Evolutionary conservation across 2,888 invertebrate species (phyloP), one percentile per base, ranked within the genome.

Genomic region (Caenorhabditis drosophilae): DNA sequence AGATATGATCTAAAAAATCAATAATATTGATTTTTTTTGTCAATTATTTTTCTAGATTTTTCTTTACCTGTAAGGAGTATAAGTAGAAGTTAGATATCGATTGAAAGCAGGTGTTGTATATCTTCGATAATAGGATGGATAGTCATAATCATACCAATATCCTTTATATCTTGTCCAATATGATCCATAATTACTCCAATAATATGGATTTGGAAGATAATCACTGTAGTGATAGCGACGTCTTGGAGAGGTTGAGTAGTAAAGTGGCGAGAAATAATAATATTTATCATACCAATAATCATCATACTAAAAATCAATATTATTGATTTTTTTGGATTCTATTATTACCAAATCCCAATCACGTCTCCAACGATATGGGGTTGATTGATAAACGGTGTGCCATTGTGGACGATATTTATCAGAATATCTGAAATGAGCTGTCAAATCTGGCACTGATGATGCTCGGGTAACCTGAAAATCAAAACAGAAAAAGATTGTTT

Each of bases 91-190:
- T 47, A 78, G 57, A 38, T 75, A 75, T 38, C 62, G 48, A 26
- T 58, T 67, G 67, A 63, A 75, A n/a, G 68, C 53, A 2, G 71
- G 45, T 53, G 61, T 70, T 42, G 66, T 63, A 51, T 67, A 72
- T 25, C 77, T 72, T 48, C 76, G 71, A 57, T 78, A 75, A 60
- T 70, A 73, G 40, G 63, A 70, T 36, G 78, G 78, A 46, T 76
- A 75, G 66, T 76, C 75, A 58, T 78, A 73, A 71, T 79, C 77
- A 55, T 78, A 76, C 78, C 67, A 71, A 54, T 80, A 80, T 46
- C 75, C 73, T 72, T 80, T 80, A 76, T 80, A 80, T 44, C 80
- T 70, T 31, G 75, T 78, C 79, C 79, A 80, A 54, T 80, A 80
- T 31, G 49, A 70, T 34, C 55, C 62, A 49, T 69, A 70, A 34